phyloP scores from a whole-genome alignment of 2,113 vertebrate species.

The Catharus minimus region DNA sequence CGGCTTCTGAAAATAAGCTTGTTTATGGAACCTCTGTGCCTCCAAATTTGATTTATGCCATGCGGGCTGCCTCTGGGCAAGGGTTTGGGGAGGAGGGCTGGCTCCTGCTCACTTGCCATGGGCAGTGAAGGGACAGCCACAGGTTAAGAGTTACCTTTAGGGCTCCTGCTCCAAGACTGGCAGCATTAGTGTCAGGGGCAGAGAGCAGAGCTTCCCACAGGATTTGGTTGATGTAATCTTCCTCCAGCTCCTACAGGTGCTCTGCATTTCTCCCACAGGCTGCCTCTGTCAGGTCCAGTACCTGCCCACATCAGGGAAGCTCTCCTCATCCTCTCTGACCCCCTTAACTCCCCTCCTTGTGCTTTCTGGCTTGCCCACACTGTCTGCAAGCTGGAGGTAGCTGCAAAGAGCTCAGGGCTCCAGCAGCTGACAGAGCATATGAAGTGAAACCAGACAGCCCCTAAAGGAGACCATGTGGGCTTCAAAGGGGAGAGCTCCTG shows the following conservation, averaged over 20 bases:
- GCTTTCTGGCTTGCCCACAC: background rate
- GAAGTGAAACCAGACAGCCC: background rate
- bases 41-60: constrained; percentile 14
- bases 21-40: constrained; percentile 55
- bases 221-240: background rate
- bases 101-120: fast-evolving
- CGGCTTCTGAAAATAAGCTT: constrained; percentile 45
- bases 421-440: background rate
- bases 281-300: background rate
- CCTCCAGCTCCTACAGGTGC: background rate
- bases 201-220: background rate
- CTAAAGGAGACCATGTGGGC: background rate
- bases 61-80: fast-evolving
- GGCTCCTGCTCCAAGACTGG: background rate
- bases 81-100: background rate
- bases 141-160: background rate
- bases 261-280: background rate
- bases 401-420: background rate
- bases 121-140: background rate
- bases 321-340: background rate
- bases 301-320: background rate
- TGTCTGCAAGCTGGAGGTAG: background rate
- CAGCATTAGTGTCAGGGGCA: background rate
- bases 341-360: background rate
- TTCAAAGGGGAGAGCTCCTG: constrained; percentile 20